A percentile compares a stretch with the other conserved stretches of the same genome.
phyloP scores from a whole-genome alignment of 2,888 invertebrate genomes.

The Parnassius apollo region DNA sequence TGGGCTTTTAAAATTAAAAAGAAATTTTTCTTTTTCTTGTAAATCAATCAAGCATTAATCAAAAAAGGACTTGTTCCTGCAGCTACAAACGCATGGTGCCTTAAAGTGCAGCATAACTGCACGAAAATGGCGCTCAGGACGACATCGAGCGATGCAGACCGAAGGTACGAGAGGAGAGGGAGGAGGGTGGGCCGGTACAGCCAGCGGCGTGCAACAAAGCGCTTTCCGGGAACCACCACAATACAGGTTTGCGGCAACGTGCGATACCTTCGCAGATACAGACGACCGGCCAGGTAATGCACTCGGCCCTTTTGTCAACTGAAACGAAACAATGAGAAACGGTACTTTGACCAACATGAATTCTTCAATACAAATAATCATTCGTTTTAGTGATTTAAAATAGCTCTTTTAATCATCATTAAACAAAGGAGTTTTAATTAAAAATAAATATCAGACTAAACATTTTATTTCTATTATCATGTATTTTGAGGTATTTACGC shows the following conservation, averaged over 20 bases:
- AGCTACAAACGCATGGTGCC: conserved; percentile 7
- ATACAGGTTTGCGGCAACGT: conserved; percentile 79
- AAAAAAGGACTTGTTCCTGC: neutral
- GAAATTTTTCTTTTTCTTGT: too few relatives aligned
- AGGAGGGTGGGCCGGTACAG: conserved; percentile 37
- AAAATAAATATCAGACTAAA: too few relatives aligned
- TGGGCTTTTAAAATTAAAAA: too few relatives aligned
- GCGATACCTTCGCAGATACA: conserved; percentile 80
- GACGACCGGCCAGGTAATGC: conserved; percentile 58
- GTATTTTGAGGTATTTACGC: too few relatives aligned
- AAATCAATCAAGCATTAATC: too few relatives aligned
- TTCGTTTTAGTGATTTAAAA: too few relatives aligned
- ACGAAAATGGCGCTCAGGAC: conserved; percentile 29
- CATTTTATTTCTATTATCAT: too few relatives aligned
- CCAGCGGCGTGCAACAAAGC: conserved; percentile 70
- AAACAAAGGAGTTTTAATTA: too few relatives aligned
- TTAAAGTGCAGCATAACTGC: conserved; percentile 25
- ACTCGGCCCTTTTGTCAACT: conserved; percentile 62
- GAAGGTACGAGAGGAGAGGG: conserved; percentile 1
- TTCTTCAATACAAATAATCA: too few relatives aligned
- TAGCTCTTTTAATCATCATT: too few relatives aligned
- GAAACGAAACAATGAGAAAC: conserved; percentile 48
- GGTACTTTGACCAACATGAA: conserved; percentile 39
- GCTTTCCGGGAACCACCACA: conserved; percentile 78
- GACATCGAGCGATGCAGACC: conserved; percentile 21